Evolutionary conservation across 1,140 invertebrate species (phyloP), one percentile per base, ranked within the genome.

Genomic region (Cotesia glomerata): DNA sequence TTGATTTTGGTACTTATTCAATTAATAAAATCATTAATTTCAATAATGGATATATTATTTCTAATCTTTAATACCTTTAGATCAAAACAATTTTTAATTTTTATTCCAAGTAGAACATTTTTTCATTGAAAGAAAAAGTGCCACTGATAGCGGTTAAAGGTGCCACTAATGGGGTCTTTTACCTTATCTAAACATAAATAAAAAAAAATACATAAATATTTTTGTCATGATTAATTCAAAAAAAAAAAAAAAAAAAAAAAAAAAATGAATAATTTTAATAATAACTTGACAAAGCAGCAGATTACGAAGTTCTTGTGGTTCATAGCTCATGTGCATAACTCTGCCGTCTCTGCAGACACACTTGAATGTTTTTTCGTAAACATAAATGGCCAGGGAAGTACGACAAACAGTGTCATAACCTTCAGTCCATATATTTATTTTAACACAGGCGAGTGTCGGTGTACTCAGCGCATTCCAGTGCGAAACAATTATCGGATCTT

Each of bases 391-490:
- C 11, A 98, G 83, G 0, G 95, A 95, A 0, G 96, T 97, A 18
- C 95, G 88, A 79, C 91, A 93, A 32, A 95, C 90, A 2, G 92
- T 91, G 78, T 95, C 94, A 77, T 95, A 95, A 14, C 96, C 96
- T 77, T 96, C 94, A 0, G 96, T 96, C 64, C 96, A 91, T 73
- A 98, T 96, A 80, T 95, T 96, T n/a, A 98, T 95, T 84, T 96
- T 95, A 0, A 97, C 95, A 87, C 94, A 97, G 0, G 94, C 97
- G 83, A 95, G 93, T 8, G 93, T 97, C 0, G 95, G 95, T 78
- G 93, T 97, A 84, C 96, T 98, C 35, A 98, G 88, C 1, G 95
- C 94, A 80, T 96, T 96, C 96, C 97, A 98, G 82, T 98, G 97
- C 0, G 96, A 96, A 1, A 96, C 93, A 49, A 99, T 97, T 5